Evolutionary conservation across 2,888 invertebrate genomes (phyloP).

Genomic region (Parasteatoda lunata): DNA sequence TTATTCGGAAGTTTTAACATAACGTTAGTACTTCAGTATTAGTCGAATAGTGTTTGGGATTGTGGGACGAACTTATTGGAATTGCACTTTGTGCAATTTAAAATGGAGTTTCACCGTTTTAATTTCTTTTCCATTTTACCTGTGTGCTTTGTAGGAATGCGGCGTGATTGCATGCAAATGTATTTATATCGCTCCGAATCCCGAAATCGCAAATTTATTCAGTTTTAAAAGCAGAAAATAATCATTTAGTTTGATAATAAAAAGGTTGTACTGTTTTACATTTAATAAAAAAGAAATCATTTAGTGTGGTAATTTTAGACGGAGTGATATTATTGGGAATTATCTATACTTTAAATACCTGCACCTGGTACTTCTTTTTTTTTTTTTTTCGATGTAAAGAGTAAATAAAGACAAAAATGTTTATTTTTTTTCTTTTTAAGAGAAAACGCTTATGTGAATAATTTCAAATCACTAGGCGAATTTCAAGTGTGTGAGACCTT

Average conservation of each 20-base stretch:
- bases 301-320: too few species aligned
- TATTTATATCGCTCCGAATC: background rate
- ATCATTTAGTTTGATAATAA: background rate
- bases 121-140: background rate
- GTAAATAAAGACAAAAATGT: too few species aligned
- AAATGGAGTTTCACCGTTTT: conserved; percentile 13
- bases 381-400: too few species aligned
- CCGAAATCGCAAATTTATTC: background rate
- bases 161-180: background rate
- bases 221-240: background rate
- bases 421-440: too few species aligned
- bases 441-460: too few species aligned
- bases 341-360: too few species aligned
- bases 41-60: conserved; percentile 27
- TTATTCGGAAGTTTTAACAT: conserved; percentile 66
- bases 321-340: too few species aligned
- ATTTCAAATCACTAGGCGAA: too few species aligned
- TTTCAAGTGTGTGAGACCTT: too few species aligned
- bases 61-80: conserved; percentile 43
- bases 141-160: background rate
- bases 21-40: conserved; percentile 59
- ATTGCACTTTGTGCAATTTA: conserved; percentile 60
- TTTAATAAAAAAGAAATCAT: background rate
- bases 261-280: background rate
- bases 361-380: too few species aligned